Evolutionary conservation across 2,797 vertebrate genomes (phyloP), one percentile per base, ranked within the genome.

Genomic region (Chanos chanos): DNA sequence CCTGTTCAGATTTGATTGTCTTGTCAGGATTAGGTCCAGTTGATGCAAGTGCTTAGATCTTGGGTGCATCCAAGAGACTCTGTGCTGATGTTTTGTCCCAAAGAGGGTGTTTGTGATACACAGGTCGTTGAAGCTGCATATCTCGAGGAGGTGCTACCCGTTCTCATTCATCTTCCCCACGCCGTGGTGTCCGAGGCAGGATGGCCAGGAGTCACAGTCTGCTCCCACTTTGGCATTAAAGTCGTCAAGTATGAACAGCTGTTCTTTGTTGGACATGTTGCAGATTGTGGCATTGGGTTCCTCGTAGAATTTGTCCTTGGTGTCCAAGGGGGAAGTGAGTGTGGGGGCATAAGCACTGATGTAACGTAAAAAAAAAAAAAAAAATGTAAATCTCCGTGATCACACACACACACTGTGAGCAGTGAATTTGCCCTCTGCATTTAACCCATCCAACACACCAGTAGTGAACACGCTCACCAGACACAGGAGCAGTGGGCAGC

Each of bases 171-270:
- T n/a, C n/a, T n/a, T 51, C 0, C 24, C 37, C n/a, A 39, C 44
- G 1, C 30, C 37, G 7, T 41, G 16, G 31, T 9, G 4, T 4
- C 21, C 21, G n/a, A 62, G 19, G n/a, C 25, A 52, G 4, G 36
- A 31, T 8, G 50, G 50, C 58, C 51, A 68, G 5, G 58, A 34
- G 10, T 56, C 28, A 4, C 59, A 18, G 9, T 64, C 47, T 18
- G 53, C 54, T 3, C 41, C 65, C 2, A 55, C 16, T 55, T 56
- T 45, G 12, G 40, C 10, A 27, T 54, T 61, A 28, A 51, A 64
- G 40, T 64, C 61, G n/a, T 64, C 64, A 8, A 60, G 21, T 12
- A 67, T n/a, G 25, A 37, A 25, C 4, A 65, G 41, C 4, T 44
- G 37, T 47, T 70, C 31, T 4, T 3, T 51, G 5, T 5, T 39